A percentile compares a stretch with the other conserved stretches of the same genome.
Conservation (phyloP, 1,140 invertebrate genomes). For the Heliothis virescens region DNA sequence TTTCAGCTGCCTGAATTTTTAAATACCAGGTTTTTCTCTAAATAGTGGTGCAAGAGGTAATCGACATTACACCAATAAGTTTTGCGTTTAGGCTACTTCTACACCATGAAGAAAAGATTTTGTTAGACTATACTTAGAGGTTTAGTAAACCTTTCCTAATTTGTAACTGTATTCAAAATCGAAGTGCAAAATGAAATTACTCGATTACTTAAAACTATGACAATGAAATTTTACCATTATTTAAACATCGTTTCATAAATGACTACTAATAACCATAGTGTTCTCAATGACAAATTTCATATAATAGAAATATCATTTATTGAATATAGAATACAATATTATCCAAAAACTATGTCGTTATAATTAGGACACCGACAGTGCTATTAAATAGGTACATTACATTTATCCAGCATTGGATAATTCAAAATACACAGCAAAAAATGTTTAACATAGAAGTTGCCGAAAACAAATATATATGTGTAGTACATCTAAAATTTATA, state of each 20-base stretch:
- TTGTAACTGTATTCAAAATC: conserved; percentile 80
- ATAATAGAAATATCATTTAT: conserved; percentile 85
- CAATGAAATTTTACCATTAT: conserved; percentile 83
- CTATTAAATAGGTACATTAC: conserved; percentile 79
- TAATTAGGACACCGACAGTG: conserved; percentile 82
- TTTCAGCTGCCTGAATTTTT: conserved; percentile 56
- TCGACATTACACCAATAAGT: conserved; percentile 64
- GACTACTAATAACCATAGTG: conserved; percentile 82
- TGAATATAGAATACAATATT: conserved; percentile 86
- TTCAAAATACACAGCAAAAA: conserved; percentile 74
- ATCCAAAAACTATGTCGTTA: conserved; percentile 84
- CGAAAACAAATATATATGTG: conserved; percentile 77
- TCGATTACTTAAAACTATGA: conserved; percentile 84
- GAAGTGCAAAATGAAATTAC: conserved; percentile 83
- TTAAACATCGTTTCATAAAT: conserved; percentile 80
- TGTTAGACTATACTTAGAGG: conserved; percentile 75
- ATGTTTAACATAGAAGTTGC: conserved; percentile 74
- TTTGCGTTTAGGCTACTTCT: conserved; percentile 75
- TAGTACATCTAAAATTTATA: conserved; percentile 80
- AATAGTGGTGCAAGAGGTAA: conserved; percentile 65
- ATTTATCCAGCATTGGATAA: conserved; percentile 76
- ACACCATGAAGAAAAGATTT: conserved; percentile 78
- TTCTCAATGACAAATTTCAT: conserved; percentile 84
- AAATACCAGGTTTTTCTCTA: conserved; percentile 54
- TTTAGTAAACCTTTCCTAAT: conserved; percentile 76